Conservation (phyloP, 2,797 vertebrate genomes). For the Alosa sapidissima region DNA sequence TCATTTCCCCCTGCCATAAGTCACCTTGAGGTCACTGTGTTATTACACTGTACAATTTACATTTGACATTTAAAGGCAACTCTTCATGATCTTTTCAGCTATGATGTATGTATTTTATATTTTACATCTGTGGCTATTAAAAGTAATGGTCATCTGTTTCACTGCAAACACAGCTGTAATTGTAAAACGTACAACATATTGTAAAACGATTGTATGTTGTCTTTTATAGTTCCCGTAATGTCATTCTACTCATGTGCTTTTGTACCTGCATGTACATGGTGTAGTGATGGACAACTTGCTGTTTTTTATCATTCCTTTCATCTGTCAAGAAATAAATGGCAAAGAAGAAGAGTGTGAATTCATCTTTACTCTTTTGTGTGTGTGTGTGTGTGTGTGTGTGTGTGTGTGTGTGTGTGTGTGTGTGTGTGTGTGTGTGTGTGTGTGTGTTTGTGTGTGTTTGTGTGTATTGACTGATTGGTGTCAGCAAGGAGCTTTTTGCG, state of each 20-base stretch:
- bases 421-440: background rate
- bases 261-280: background rate
- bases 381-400: background rate
- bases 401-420: background rate
- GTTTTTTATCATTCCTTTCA: background rate
- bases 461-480: background rate
- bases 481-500: background rate
- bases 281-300: background rate
- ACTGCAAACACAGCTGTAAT: background rate
- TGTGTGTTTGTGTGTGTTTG: background rate
- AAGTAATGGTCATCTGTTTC: background rate
- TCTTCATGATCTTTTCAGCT: constrained; percentile 19
- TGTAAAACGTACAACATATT: background rate
- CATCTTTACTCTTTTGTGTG: background rate
- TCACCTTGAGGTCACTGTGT: constrained; percentile 32
- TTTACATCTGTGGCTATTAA: background rate
- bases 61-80: constrained; percentile 34
- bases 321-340: background rate
- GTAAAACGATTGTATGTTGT: constrained; percentile 9
- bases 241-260: background rate
- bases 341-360: background rate
- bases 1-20: background rate
- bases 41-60: constrained; percentile 33
- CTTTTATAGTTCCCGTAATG: constrained; percentile 13
- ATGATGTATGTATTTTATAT: constrained; percentile 2